Percentiles rank a stretch among this genome's conserved stretches.
phyloP scores from a whole-genome alignment of 1,140 invertebrate species.

The Medauroidea extradentata region DNA sequence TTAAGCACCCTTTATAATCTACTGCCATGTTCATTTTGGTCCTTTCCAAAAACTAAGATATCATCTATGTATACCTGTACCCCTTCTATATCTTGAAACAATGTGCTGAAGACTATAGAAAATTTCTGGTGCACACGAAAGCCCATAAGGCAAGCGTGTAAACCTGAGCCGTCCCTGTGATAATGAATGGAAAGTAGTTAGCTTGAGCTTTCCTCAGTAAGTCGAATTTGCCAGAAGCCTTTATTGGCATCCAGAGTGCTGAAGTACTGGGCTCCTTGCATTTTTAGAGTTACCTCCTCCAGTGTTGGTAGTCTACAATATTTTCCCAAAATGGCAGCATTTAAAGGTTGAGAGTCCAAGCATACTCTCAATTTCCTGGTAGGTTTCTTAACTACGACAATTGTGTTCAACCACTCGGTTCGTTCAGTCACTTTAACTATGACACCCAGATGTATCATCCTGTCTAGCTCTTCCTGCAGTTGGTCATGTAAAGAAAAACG shows the following conservation, averaged over 20 bases:
- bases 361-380: constrained; percentile 45
- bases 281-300: constrained; percentile 12
- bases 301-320: constrained; percentile 36
- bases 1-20: no score
- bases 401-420: constrained; percentile 48
- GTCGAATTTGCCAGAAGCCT: constrained; percentile 20
- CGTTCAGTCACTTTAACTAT: constrained; percentile 35
- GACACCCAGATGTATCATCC: constrained; percentile 34
- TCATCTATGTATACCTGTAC: neutral
- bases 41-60: neutral
- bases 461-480: constrained; percentile 38
- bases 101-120: neutral
- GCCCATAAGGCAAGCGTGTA: constrained; percentile 39
- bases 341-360: constrained; percentile 45
- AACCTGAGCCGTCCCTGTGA: constrained; percentile 21
- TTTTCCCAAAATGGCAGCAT: constrained; percentile 38
- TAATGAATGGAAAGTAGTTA: constrained; percentile 18
- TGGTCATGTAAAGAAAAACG: constrained; percentile 38
- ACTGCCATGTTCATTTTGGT: neutral
- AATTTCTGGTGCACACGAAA: neutral
- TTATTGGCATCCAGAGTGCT: constrained; percentile 10
- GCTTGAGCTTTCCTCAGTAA: constrained; percentile 11
- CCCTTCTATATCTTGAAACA: neutral
- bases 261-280: constrained; percentile 17
- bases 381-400: constrained; percentile 45